phyloP scores from a whole-genome alignment of 1,140 invertebrate species.

The Drosophila mauritiana region DNA sequence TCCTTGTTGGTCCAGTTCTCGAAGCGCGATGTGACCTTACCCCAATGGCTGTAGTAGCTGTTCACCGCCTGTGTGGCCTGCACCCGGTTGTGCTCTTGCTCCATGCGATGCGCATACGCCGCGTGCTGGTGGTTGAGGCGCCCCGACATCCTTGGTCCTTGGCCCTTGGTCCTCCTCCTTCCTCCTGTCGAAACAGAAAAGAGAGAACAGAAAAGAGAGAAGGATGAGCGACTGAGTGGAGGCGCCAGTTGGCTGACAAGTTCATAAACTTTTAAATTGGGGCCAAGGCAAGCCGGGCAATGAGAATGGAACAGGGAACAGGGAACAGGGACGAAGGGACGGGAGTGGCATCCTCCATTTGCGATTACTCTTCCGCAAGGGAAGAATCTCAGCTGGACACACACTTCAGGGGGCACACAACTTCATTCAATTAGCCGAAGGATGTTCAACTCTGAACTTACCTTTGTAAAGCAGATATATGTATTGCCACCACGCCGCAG shows the following conservation, averaged over 20 bases:
- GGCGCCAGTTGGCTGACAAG: slow-evolving; percentile 86
- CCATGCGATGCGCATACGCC: slow-evolving; percentile 66
- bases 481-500: slow-evolving; percentile 11
- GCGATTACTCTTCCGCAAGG: slow-evolving; percentile 20
- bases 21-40: slow-evolving; percentile 78
- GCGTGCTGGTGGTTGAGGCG: slow-evolving; percentile 75
- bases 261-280: slow-evolving; percentile 88
- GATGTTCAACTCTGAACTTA: slow-evolving; percentile 25
- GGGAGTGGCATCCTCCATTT: slow-evolving; percentile 2
- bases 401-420: slow-evolving; percentile 9
- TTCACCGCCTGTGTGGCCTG: slow-evolving; percentile 73
- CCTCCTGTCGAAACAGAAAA: slow-evolving; percentile 85
- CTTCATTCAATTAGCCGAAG: slow-evolving; percentile 44
- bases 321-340: neutral
- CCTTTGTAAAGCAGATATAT: slow-evolving; percentile 35
- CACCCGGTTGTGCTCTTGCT: slow-evolving; percentile 69
- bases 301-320: neutral
- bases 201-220: slow-evolving; percentile 5
- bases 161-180: slow-evolving; percentile 19
- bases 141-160: slow-evolving; percentile 51
- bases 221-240: slow-evolving; percentile 12
- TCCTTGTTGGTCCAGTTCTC: slow-evolving; percentile 86
- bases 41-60: slow-evolving; percentile 81
- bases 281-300: slow-evolving; percentile 80
- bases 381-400: slow-evolving; percentile 48